Conservation (phyloP, 2,797 vertebrate genomes). For the Gouania willdenowi region DNA sequence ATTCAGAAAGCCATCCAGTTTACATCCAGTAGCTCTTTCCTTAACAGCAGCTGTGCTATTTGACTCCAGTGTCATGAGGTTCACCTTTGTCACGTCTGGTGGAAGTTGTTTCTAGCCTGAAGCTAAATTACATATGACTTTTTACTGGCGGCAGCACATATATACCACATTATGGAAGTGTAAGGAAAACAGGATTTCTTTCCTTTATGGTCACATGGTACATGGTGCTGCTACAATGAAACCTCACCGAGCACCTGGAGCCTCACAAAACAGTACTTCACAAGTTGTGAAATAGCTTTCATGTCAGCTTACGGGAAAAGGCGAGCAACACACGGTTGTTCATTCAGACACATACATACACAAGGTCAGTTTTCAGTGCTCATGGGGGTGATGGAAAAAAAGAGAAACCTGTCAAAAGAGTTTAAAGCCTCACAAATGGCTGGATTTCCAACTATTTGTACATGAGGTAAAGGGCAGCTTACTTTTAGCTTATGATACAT, state of each 20-base stretch:
- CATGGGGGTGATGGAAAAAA: slow-evolving; percentile 65
- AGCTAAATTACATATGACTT: slow-evolving; percentile 50
- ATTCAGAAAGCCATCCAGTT: no score
- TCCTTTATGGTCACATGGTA: slow-evolving; percentile 38
- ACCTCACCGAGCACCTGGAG: slow-evolving; percentile 44
- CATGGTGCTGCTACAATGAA: slow-evolving; percentile 49
- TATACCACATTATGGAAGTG: slow-evolving; percentile 32
- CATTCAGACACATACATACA: slow-evolving; percentile 51
- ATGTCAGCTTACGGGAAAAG: slow-evolving; percentile 63
- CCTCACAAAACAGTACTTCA: slow-evolving; percentile 61
- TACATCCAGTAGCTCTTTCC: slow-evolving; percentile 16
- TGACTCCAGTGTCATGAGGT: slow-evolving; percentile 26
- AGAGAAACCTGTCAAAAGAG: slow-evolving; percentile 70
- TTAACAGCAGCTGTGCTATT: slow-evolving; percentile 33
- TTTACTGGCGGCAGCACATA: slow-evolving; percentile 37
- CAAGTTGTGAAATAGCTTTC: slow-evolving; percentile 69
- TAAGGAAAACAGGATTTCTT: slow-evolving; percentile 42
- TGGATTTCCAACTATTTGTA: slow-evolving; percentile 72
- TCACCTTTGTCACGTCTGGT: slow-evolving; percentile 24
- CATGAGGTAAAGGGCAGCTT: slow-evolving; percentile 70
- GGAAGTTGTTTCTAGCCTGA: slow-evolving; percentile 34
- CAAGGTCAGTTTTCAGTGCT: slow-evolving; percentile 62
- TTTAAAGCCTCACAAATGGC: slow-evolving; percentile 68
- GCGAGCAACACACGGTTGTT: slow-evolving; percentile 50
- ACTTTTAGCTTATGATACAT: slow-evolving; percentile 65